A percentile compares a stretch with the other conserved stretches of the same genome.
Evolutionary conservation across 2,888 invertebrate species (phyloP).

Genomic region (Tenthredo mesomela): DNA sequence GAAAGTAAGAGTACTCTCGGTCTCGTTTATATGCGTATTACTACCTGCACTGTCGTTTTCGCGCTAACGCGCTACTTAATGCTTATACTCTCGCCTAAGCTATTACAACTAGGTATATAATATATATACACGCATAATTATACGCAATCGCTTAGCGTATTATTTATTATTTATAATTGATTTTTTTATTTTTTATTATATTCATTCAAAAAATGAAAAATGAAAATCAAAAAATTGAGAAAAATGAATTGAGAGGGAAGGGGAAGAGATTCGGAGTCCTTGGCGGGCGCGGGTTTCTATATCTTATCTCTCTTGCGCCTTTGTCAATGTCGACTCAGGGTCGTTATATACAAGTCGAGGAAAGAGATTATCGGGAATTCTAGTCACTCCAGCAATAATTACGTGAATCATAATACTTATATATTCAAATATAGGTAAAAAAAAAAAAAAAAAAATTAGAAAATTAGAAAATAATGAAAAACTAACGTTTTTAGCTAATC

Average conservation of each 20-base stretch:
- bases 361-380: not conserved
- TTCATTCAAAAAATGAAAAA: not conserved
- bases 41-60: not conserved
- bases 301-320: conserved; percentile 44
- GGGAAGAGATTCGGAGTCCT: conserved; percentile 8
- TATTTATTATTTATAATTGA: too few relatives aligned
- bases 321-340: conserved; percentile 34
- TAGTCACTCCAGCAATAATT: not conserved
- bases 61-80: too few relatives aligned
- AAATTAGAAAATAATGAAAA: not conserved
- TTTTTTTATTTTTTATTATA: too few relatives aligned
- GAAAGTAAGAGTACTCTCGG: conserved; percentile 54
- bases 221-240: not conserved
- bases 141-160: too few relatives aligned
- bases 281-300: not conserved
- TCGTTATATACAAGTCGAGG: not conserved
- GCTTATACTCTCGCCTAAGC: not conserved
- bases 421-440: not conserved
- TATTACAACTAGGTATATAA: not conserved
- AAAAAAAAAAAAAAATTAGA: too few relatives aligned
- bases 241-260: not conserved
- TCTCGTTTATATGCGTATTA: conserved; percentile 22
- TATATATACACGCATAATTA: too few relatives aligned
- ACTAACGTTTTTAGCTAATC: not conserved
- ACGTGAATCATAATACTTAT: not conserved